A percentile compares a stretch with the other conserved stretches of the same genome.
Conservation (phyloP, 2,888 invertebrate species). For the Macrophya annulata region DNA sequence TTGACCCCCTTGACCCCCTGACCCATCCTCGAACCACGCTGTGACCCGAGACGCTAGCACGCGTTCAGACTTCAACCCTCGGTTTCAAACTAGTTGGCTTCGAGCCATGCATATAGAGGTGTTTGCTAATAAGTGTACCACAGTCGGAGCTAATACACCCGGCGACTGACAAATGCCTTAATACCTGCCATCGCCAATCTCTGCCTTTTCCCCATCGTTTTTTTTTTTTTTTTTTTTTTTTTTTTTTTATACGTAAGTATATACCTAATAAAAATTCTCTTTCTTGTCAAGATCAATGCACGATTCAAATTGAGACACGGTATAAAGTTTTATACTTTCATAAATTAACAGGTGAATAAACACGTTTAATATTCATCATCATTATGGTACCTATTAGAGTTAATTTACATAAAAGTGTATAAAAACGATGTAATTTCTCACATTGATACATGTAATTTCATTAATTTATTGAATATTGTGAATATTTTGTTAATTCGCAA, state of each 20-base stretch:
- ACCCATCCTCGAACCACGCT: conserved; percentile 49
- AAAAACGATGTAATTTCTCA: not conserved
- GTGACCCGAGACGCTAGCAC: conserved; percentile 59
- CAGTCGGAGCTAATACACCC: conserved; percentile 70
- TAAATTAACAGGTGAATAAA: not conserved
- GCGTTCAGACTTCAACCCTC: conserved; percentile 58
- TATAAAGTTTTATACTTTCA: not conserved
- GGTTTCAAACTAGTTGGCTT: conserved; percentile 77
- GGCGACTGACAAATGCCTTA: conserved; percentile 76
- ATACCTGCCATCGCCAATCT: conserved; percentile 76
- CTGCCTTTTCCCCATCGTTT: conserved; percentile 37
- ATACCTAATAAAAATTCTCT: conserved; percentile 9
- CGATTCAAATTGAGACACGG: conserved; percentile 6
- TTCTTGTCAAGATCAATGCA: not conserved
- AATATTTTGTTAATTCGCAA: not conserved
- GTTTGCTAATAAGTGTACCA: conserved; percentile 71
- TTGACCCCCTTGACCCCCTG: conserved; percentile 49
- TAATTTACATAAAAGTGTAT: not conserved
- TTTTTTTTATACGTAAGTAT: conserved; percentile 43
- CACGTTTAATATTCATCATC: not conserved
- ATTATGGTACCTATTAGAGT: not conserved
- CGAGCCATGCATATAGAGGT: conserved; percentile 75
- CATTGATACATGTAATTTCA: not conserved
- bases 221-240: not conserved
- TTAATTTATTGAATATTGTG: not conserved